Conservation (phyloP, 35 echinoderm and acorn worm genomes). For the Chiridota heheva region DNA sequence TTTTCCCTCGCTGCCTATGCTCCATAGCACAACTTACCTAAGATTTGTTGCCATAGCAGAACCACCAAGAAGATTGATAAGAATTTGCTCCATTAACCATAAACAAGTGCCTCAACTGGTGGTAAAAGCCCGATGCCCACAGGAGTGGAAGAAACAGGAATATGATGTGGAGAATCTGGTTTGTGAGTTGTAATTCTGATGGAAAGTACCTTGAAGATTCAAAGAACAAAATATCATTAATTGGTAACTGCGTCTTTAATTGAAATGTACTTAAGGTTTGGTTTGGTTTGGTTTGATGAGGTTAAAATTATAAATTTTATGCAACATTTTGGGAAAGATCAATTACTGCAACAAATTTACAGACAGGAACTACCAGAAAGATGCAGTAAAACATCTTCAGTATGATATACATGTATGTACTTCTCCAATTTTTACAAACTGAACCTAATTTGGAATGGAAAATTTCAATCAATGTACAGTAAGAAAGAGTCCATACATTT, state of each 20-base stretch:
- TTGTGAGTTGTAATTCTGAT: slow-evolving; percentile 16
- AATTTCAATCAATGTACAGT: too few relatives aligned
- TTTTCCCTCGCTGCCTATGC: background rate
- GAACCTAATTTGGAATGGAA: too few relatives aligned
- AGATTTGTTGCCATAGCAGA: slow-evolving; percentile 86
- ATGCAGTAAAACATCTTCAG: too few relatives aligned
- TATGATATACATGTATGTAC: too few relatives aligned
- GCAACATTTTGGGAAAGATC: too few relatives aligned
- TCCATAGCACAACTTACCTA: slow-evolving; percentile 57
- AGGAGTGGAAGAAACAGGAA: slow-evolving; percentile 73
- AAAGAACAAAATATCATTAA: background rate
- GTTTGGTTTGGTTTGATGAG: background rate
- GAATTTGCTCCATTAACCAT: slow-evolving; percentile 78
- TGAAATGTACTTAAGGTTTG: background rate
- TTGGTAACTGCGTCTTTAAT: background rate
- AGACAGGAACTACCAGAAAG: too few relatives aligned
- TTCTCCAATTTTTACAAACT: too few relatives aligned
- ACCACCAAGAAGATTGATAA: slow-evolving; percentile 63
- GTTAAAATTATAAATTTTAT: too few relatives aligned
- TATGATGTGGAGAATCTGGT: slow-evolving; percentile 69
- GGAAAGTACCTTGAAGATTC: slow-evolving; percentile 21
- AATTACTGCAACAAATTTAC: too few relatives aligned
- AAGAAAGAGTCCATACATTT: too few relatives aligned
- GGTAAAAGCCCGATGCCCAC: slow-evolving; percentile 70
- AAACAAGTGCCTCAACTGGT: slow-evolving; percentile 75